Percentiles rank a stretch among this genome's conserved stretches.
Conservation (phyloP, 2,797 vertebrate genomes). For the Amniataba percoides region DNA sequence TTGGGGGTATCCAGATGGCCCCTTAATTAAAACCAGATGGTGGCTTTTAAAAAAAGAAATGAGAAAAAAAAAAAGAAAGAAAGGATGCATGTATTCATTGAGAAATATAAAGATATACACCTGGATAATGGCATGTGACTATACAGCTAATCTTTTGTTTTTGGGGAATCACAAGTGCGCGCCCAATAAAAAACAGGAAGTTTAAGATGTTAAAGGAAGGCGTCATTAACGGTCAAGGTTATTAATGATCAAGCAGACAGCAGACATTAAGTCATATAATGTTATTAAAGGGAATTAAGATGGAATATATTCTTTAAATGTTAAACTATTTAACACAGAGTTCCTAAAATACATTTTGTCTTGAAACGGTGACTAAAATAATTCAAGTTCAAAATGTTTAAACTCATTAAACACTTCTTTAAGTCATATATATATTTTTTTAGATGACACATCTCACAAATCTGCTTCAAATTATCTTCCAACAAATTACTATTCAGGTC, state of each 20-base stretch:
- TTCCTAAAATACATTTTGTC: neutral
- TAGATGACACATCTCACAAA: constrained; percentile 30
- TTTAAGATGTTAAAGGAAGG: neutral
- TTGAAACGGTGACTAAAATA: neutral
- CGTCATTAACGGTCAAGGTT: neutral
- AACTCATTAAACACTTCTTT: constrained; percentile 5
- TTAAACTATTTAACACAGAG: constrained; percentile 1
- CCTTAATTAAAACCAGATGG: constrained; percentile 79
- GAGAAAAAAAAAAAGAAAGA: constrained; percentile 66
- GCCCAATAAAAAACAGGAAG: constrained; percentile 9
- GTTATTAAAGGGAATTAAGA: neutral
- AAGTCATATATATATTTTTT: neutral
- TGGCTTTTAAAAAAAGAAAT: constrained; percentile 62
- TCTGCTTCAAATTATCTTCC: constrained; percentile 46
- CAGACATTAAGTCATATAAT: neutral
- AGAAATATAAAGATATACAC: constrained; percentile 53
- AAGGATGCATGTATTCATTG: constrained; percentile 47
- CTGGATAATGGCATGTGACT: constrained; percentile 35
- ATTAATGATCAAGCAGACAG: constrained; percentile 10
- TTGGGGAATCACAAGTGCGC: constrained; percentile 9
- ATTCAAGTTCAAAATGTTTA: constrained; percentile 3
- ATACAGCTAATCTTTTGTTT: constrained; percentile 40
- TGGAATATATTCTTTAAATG: neutral
- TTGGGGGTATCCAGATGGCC: constrained; percentile 73
- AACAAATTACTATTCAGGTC: constrained; percentile 33